Conservation (phyloP, 2,113 vertebrate genomes). For the Triplophysa rosa region DNA sequence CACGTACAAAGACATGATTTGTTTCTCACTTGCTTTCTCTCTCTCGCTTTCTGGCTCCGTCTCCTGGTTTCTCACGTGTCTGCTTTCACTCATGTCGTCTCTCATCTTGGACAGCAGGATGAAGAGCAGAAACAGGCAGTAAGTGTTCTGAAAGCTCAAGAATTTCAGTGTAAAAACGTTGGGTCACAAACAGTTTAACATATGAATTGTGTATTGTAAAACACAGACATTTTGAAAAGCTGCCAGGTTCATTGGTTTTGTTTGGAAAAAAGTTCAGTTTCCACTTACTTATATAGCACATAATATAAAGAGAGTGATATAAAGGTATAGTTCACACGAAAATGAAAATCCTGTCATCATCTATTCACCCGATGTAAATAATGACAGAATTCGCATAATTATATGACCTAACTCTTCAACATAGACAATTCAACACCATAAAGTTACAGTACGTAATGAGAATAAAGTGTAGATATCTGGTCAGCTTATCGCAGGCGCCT, state of each 20-base stretch:
- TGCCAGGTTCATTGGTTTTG: no score
- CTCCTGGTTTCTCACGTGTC: conserved; percentile 25
- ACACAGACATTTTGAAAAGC: neutral
- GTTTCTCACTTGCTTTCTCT: conserved; percentile 23
- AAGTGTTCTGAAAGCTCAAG: conserved; percentile 74
- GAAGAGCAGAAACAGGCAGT: conserved; percentile 97
- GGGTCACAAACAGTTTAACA: neutral
- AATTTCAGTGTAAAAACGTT: neutral
- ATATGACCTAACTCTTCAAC: neutral
- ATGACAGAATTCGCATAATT: no score
- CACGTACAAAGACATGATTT: neutral
- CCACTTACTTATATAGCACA: no score
- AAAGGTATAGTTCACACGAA: no score
- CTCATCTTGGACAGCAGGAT: conserved; percentile 77
- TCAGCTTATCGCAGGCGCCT: conserved; percentile 1
- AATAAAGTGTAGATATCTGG: conserved; percentile 2
- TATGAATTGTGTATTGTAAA: neutral
- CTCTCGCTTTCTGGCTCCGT: conserved; percentile 23
- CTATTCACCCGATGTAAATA: no score
- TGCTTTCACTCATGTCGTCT: conserved; percentile 54
- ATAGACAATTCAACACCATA: neutral
- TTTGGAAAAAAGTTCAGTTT: no score
- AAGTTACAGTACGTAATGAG: neutral
- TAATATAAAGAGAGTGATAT: no score
- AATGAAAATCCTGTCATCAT: no score